Base-by-base conservation (phyloP, 2,797 vertebrate species). In the Austrolebias charrua region DNA sequence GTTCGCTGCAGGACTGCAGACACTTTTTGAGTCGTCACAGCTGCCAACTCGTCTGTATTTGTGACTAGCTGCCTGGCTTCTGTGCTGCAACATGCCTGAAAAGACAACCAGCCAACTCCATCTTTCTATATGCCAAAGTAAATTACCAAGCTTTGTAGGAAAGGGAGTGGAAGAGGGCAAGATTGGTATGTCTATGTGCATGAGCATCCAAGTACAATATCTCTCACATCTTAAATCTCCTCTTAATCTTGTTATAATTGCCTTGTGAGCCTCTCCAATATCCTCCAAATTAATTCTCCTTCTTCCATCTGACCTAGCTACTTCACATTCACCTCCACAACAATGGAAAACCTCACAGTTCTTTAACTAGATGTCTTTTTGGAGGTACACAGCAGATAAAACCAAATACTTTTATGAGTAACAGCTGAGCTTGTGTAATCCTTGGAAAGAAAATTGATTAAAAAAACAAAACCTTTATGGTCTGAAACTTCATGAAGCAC, bases 201-300 rank as follows among this genome's bases (percentile, higher is more conserved):
- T 63, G 60, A 76, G 56, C 60, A 61, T 69, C 70, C 55, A 4
- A 72, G 66, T 68, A 75, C 71, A 84, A 76, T 72, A 78, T 69
- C 67, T 60, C 69, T 75, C 76, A 63, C 69, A 77, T 84, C 75
- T 78, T 63, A 83, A 81, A 86, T 86, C 81, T 86, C 76, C 43
- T 31, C 66, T 50, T 90, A 83, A 90, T 92, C 85, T 88, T 71
- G 71, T 83, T 87, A 78, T 89, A 89, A 91, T 87, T 89, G 85
- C 85, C 69, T 81, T 61, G 65, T 84, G 77, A 90, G 81, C 82
- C 75, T 73, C 69, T 51, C 47, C 33, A 63, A 75, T 54, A 45
- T 72, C 67, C 54, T 66, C 63, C 70, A 63, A 65, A 71, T 55
- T 75, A 76, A 81, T 73, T 60, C 67, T 60, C 24, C 69, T 47